Conservation (phyloP, 2,888 invertebrate genomes). For the Ochropacha duplaris region DNA sequence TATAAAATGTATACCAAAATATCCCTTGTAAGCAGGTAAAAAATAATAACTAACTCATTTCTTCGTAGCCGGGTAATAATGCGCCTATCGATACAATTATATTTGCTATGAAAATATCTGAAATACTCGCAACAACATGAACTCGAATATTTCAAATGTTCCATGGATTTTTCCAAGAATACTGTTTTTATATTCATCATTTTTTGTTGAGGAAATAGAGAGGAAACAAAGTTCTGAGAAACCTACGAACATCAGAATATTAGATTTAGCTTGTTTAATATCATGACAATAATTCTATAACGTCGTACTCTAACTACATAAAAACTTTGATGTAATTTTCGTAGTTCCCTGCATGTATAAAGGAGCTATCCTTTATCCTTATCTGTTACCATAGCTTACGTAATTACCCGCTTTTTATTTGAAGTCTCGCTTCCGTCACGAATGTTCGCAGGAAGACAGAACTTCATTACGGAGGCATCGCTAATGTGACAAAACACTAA, state of each 20-base stretch:
- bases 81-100: not conserved
- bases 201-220: not conserved
- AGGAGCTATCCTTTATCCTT: conserved; percentile 11
- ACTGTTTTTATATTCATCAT: not conserved
- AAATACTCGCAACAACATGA: not conserved
- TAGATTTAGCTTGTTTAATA: too few species aligned
- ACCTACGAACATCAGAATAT: too few species aligned
- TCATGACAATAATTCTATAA: too few species aligned
- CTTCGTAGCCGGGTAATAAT: not conserved
- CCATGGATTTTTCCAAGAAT: not conserved
- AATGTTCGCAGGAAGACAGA: conserved; percentile 33
- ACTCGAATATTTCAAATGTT: not conserved
- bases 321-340: too few species aligned
- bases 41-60: too few species aligned
- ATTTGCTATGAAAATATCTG: not conserved
- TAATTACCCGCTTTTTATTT: conserved; percentile 48
- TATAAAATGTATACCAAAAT: too few species aligned
- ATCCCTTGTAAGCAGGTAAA: too few species aligned
- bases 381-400: conserved; percentile 34
- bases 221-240: too few species aligned
- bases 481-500: conserved; percentile 47
- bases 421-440: conserved; percentile 30
- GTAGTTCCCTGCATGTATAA: not conserved
- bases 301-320: too few species aligned
- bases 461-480: conserved; percentile 39